These are phyloP conservation scores for Oeneis ivallda DNA, from an alignment of 2,888 invertebrate species.

Conservation along the genomic window DNA sequence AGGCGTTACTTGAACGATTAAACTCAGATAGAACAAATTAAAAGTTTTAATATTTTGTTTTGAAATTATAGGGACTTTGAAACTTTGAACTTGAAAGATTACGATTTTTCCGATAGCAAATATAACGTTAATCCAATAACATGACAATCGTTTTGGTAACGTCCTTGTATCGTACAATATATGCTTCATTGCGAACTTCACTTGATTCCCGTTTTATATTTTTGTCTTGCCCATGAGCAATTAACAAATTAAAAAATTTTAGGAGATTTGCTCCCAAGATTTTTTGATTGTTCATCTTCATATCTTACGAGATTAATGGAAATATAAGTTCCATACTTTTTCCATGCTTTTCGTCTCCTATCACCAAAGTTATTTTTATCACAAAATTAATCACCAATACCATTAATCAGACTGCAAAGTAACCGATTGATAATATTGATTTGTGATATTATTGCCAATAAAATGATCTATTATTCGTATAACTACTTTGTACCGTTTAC, in stretches of 20 bases:
- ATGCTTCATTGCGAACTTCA: background rate
- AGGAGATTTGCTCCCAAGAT: too few relatives aligned
- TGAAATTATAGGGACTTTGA: too few relatives aligned
- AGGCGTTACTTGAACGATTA: background rate
- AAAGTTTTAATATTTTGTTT: background rate
- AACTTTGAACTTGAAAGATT: background rate
- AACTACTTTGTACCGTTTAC: slow-evolving; percentile 38
- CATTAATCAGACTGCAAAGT: slow-evolving; percentile 38
- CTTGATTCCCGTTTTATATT: background rate
- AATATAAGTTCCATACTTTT: background rate
- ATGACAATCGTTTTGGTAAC: background rate
- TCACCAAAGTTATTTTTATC: background rate
- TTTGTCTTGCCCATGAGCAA: too few relatives aligned
- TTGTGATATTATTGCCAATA: slow-evolving; percentile 76
- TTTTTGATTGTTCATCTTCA: too few relatives aligned
- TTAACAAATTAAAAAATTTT: too few relatives aligned
- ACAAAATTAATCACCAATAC: background rate
- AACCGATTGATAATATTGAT: slow-evolving; percentile 62
- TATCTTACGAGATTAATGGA: too few relatives aligned
- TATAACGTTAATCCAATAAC: background rate
- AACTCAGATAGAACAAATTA: background rate
- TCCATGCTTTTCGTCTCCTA: background rate
- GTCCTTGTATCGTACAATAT: background rate
- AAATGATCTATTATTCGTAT: slow-evolving; percentile 52
- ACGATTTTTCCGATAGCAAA: too few relatives aligned